A percentile compares a stretch with the other conserved stretches of the same genome.
These are phyloP conservation scores for Argyresthia albistria DNA, from an alignment of 2,888 invertebrate species.

Conservation along the genomic window DNA sequence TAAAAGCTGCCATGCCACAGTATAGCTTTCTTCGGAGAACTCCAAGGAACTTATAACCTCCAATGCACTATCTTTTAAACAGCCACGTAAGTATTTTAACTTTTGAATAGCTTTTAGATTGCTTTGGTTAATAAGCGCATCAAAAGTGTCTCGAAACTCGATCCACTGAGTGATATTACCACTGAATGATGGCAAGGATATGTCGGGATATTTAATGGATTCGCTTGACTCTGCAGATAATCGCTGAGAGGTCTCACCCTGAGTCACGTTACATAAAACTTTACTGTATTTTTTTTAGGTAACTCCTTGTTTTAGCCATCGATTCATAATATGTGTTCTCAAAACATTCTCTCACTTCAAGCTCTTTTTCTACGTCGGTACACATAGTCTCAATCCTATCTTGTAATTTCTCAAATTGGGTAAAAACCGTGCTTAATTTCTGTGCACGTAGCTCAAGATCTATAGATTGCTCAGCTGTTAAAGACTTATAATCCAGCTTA, in stretches of 20 bases:
- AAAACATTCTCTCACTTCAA: neutral
- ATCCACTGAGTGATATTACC: neutral
- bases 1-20: constrained; percentile 9
- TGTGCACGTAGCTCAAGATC: neutral
- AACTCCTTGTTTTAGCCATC: neutral
- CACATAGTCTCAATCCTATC: neutral
- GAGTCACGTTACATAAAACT: neutral
- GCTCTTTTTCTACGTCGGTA: neutral
- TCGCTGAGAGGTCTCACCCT: too few relatives aligned
- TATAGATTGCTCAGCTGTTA: neutral
- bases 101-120: constrained; percentile 2
- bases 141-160: neutral
- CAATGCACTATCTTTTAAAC: neutral
- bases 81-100: constrained; percentile 1
- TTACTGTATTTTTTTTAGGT: neutral
- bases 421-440: neutral
- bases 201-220: neutral
- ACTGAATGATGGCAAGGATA: neutral
- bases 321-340: neutral
- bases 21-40: constrained; percentile 7
- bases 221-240: neutral
- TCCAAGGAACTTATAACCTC: neutral
- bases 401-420: neutral
- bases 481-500: neutral
- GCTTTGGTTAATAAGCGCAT: neutral